These are phyloP conservation scores for Alaudala cheleensis DNA, from an alignment of 2,113 vertebrate genomes.

Conservation along the genomic window DNA sequence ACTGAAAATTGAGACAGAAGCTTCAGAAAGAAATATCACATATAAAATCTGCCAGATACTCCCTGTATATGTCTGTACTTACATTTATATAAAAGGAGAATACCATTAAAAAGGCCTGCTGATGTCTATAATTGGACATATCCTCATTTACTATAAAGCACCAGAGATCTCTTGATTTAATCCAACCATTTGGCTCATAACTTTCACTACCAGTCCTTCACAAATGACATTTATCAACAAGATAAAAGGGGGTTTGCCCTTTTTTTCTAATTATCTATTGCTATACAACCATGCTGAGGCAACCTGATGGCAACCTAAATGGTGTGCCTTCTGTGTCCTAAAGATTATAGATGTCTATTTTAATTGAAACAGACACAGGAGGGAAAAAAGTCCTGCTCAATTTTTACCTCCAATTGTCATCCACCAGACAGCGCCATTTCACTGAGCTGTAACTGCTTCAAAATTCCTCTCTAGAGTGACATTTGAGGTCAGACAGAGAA, in stretches of 20 bases:
- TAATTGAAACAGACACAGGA: background rate
- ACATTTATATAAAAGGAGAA: background rate
- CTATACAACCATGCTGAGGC: background rate
- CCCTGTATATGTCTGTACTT: background rate
- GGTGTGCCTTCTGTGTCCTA: background rate
- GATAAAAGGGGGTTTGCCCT: background rate
- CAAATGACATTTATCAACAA: background rate
- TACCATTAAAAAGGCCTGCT: background rate
- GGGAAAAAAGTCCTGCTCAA: background rate
- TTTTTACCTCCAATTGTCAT: background rate
- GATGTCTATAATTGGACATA: background rate
- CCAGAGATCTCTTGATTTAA: background rate
- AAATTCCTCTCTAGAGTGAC: background rate
- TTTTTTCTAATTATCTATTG: background rate
- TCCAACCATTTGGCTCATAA: background rate
- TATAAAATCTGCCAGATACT: background rate
- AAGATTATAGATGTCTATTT: background rate
- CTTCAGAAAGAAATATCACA: background rate
- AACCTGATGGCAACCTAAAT: background rate
- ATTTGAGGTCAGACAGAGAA: constrained; percentile 3
- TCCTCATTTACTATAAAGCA: background rate
- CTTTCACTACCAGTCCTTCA: background rate
- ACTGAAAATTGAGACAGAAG: background rate
- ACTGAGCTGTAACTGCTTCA: background rate
- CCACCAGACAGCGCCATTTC: background rate